These are phyloP conservation scores for Rotaria macrura DNA, from an alignment of 2,888 invertebrate genomes.

Conservation along the genomic window DNA sequence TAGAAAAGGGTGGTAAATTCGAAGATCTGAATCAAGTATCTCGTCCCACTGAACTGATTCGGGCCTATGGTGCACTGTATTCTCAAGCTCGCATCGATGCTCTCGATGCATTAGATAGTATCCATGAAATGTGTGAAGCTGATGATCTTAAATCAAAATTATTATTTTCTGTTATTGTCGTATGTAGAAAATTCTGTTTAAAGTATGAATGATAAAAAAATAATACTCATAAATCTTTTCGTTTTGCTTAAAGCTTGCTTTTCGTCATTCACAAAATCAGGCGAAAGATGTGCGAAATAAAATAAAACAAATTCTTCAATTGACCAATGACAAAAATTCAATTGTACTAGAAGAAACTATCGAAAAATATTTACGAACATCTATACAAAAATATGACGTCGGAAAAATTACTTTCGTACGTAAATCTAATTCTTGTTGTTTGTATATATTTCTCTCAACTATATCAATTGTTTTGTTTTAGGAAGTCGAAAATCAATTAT, in stretches of 20 bases:
- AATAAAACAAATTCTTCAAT: conserved; percentile 23
- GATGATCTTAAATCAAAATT: conserved; percentile 85
- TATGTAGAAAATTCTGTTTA: conserved; percentile 53
- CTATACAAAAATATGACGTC: conserved; percentile 60
- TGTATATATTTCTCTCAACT: too few relatives aligned
- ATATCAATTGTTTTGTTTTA: conserved; percentile 38
- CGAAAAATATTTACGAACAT: conserved; percentile 60
- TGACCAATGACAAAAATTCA: conserved; percentile 13
- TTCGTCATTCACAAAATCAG: conserved; percentile 60
- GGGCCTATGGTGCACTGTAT: conserved; percentile 73
- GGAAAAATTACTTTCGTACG: conserved; percentile 35
- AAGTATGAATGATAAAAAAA: neutral
- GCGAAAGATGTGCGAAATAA: neutral
- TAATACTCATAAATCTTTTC: conserved; percentile 20
- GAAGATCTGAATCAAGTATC: conserved; percentile 10
- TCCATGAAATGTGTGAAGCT: conserved; percentile 69
- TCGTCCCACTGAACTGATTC: conserved; percentile 55
- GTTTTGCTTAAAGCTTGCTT: conserved; percentile 59
- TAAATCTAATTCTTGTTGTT: neutral
- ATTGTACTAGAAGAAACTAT: conserved; percentile 50
- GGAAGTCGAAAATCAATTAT: conserved; percentile 62
- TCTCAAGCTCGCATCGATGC: conserved; percentile 71
- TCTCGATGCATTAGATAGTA: conserved; percentile 69
- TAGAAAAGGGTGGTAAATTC: conserved; percentile 15
- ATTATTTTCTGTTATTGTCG: conserved; percentile 85